A percentile compares a stretch with the other conserved stretches of the same genome.
Evolutionary conservation across 2,797 vertebrate genomes (phyloP).

Genomic region (Botia almorhae): DNA sequence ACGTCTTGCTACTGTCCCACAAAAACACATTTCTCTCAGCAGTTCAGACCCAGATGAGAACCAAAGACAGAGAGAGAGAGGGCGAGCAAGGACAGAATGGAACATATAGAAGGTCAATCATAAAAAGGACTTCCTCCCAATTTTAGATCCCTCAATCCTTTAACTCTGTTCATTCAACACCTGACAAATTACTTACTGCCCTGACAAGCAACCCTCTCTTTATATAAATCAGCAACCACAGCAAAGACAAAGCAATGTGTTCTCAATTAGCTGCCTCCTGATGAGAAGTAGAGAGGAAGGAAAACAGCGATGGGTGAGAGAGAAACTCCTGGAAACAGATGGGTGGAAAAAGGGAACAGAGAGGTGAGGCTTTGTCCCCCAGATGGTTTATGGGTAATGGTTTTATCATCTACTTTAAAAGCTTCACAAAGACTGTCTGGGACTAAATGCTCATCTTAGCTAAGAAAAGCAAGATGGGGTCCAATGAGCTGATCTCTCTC

Average conservation of each 20-base stretch:
- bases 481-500: conserved; percentile 30
- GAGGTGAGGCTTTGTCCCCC: conserved; percentile 27
- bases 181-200: conserved; percentile 11
- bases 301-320: conserved; percentile 35
- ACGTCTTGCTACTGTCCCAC: conserved; percentile 6
- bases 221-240: conserved; percentile 41
- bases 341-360: neutral
- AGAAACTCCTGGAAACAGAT: conserved; percentile 11
- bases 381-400: conserved; percentile 39
- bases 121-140: neutral
- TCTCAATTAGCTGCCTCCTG: conserved; percentile 49
- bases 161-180: conserved; percentile 9
- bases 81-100: neutral
- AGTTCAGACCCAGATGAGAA: neutral
- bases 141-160: neutral
- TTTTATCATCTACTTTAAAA: conserved; percentile 40
- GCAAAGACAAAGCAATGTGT: conserved; percentile 51
- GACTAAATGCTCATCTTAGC: conserved; percentile 31
- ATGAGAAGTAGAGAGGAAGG: conserved; percentile 8
- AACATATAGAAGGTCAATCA: neutral
- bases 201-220: conserved; percentile 24
- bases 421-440: conserved; percentile 35
- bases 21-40: conserved; percentile 13
- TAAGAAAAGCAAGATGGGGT: conserved; percentile 22
- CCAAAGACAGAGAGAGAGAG: neutral